Base-by-base conservation (phyloP, 1,140 invertebrate genomes). In the Popillia japonica region DNA sequence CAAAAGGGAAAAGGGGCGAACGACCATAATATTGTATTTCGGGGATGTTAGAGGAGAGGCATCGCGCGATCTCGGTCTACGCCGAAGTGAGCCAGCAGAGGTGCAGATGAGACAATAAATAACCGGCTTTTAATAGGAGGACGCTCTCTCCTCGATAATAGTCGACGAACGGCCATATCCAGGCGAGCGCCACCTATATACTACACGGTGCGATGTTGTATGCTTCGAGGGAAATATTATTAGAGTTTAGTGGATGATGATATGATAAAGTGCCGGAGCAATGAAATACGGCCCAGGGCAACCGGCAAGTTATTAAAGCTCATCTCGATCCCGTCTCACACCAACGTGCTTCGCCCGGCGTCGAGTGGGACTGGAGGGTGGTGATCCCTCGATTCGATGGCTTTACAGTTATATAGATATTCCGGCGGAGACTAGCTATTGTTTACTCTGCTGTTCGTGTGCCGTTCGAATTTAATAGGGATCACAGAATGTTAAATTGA, bases 101-200 rank as follows among this genome's bases (percentile, higher is more conserved):
- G 61, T 68, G 61, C 61, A 68, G 61, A 68, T 68, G 61, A 68
- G 61, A 68, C 61, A 68, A 68, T 68, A 68, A 68, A 68, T 68
- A 68, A 68, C 61, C 61, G 20, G 61, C 61, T 68, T 68, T 68
- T 68, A 68, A 68, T 68, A 68, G 61, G 61, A 68, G 17, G 61
- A 34, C 27, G 27, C 27, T 34, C 27, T 34, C 61, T 10, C 61
- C 22, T 55, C 61, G 61, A 68, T 68, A 68, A 68, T 68, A 68
- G 61, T 22, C 61, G 61, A 22, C 61, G 61, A 68, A 34, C 61
- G 61, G 22, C 17, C 61, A 68, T 17, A 17, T 17, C 61, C 61
- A 68, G 14, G 14, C 14, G n/a, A 55, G 7, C 17, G 61, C 61
- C 61, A 27, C 61, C 61, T 17, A 68, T 68, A 22, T 34, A 68